These are phyloP conservation scores for Syngnathus scovelli DNA, from an alignment of 2,113 vertebrate genomes.

Conservation along the genomic window DNA sequence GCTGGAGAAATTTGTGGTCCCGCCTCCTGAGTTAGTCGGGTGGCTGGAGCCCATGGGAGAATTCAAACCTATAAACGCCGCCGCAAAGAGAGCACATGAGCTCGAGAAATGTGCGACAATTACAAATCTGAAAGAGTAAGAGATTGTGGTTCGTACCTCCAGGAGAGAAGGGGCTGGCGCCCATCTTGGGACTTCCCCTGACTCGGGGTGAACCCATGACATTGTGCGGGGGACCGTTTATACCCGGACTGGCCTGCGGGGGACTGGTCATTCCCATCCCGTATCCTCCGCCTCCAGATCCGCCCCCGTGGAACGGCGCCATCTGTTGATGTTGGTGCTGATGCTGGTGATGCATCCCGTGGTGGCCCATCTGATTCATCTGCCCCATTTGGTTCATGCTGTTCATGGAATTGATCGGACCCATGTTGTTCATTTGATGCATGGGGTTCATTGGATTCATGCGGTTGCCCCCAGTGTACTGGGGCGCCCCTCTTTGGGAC, in stretches of 20 bases:
- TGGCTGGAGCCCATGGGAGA: constrained; percentile 86
- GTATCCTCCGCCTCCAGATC: constrained; percentile 64
- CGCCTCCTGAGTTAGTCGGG: constrained; percentile 67
- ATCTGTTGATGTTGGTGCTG: constrained; percentile 68
- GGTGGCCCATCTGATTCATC: constrained; percentile 65
- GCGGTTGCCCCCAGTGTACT: constrained; percentile 56
- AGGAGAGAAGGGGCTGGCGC: constrained; percentile 87
- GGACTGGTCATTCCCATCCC: constrained; percentile 86
- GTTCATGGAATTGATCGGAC: constrained; percentile 28
- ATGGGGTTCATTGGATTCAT: constrained; percentile 47
- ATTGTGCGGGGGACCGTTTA: constrained; percentile 79
- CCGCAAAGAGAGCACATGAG: neutral
- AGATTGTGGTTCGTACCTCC: constrained; percentile 74
- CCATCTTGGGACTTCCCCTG: constrained; percentile 90
- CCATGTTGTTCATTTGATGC: constrained; percentile 32
- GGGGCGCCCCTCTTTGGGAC: constrained; percentile 61
- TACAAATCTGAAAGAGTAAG: neutral
- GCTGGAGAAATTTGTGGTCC: constrained; percentile 81
- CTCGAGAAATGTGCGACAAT: neutral
- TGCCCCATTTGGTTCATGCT: constrained; percentile 34
- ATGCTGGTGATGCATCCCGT: constrained; percentile 59
- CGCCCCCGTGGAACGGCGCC: constrained; percentile 76
- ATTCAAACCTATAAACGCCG: constrained; percentile 75
- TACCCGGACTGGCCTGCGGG: constrained; percentile 82
- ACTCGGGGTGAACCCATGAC: constrained; percentile 88